These are phyloP conservation scores for Ophiothrix spiculata DNA, from an alignment of 35 echinoderm and acorn worm species.

Conservation along the genomic window DNA sequence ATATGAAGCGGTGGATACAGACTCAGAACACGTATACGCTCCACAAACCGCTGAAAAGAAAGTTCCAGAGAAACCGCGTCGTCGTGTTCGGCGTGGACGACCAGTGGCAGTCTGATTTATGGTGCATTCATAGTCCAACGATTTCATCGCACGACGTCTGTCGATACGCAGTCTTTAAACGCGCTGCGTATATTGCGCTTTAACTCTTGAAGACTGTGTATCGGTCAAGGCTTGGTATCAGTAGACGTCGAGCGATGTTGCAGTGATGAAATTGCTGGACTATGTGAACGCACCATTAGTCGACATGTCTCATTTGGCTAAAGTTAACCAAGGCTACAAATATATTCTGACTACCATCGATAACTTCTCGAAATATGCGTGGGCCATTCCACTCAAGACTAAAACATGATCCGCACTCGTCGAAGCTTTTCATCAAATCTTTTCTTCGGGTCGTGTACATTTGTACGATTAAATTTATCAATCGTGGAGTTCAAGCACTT, in stretches of 20 bases:
- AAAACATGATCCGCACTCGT: slow-evolving; percentile 25
- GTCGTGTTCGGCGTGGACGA: slow-evolving; percentile 57
- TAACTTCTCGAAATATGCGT: slow-evolving; percentile 57
- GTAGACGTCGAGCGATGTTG: too few species aligned
- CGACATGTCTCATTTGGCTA: slow-evolving; percentile 26
- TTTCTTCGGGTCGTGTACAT: slow-evolving; percentile 35
- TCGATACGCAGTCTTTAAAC: too few species aligned
- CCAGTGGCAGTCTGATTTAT: slow-evolving; percentile 62
- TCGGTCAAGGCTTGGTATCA: too few species aligned
- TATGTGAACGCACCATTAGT: too few species aligned
- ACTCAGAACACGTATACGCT: slow-evolving; percentile 39
- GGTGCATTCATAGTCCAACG: too few species aligned
- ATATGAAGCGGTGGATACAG: too few species aligned
- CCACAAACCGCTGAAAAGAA: slow-evolving; percentile 38
- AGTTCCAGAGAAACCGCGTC: slow-evolving; percentile 46
- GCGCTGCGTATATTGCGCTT: too few species aligned
- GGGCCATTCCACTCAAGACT: slow-evolving; percentile 51
- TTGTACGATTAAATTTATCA: slow-evolving; percentile 36
- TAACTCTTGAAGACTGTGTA: too few species aligned
- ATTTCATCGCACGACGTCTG: too few species aligned
- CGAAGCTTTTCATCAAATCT: slow-evolving; percentile 35
- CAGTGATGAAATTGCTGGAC: too few species aligned
- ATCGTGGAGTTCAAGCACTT: slow-evolving; percentile 26
- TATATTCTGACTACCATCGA: slow-evolving; percentile 67
- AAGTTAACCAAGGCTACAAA: slow-evolving; percentile 33